Evolutionary conservation across 2,113 vertebrate genomes (phyloP), one percentile per base, ranked within the genome.

Genomic region (Podarcis cretensis): DNA sequence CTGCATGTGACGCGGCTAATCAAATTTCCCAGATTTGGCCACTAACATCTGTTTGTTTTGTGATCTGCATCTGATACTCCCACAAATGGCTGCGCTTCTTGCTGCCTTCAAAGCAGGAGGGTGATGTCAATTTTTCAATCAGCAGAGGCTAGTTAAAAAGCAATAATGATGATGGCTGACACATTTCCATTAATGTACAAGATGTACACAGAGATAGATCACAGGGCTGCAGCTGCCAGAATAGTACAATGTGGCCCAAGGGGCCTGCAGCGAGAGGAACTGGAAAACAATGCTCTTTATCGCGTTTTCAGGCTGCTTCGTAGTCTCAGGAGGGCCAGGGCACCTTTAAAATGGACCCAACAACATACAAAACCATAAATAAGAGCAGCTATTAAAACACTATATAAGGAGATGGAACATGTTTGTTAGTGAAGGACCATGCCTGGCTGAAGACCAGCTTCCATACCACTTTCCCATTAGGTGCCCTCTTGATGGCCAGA

Each of bases 141-240:
- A 59, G 23, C 74, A 40, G 43, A 78, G 74, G 14, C 63, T 32
- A 57, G 81, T 84, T 81, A 87, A 59, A 84, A 89, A 84, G 81
- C 87, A 21, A 37, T 78, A 83, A 89, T 27, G 23, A 21, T 69
- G 35, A 37, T 2, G 9, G 86, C 86, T 81, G 86, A 87, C 73
- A 89, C 81, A 57, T 54, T 69, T 54, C 87, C 87, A 37, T 89
- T 84, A 84, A 84, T 6, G 63, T 68, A 89, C 81, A 14, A 84
- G 87, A 89, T 89, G 87, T 89, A 84, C 87, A 69, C 81, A 69
- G 81, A 89, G 87, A 89, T 89, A 89, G 81, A 77, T 83, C 63
- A 30, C 1, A 30, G 63, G 73, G 18, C 5, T 9, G 74, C 87
- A 84, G 87, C n/a, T 78, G 81, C 63, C 30, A 40, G 69, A 84